phyloP scores from a whole-genome alignment of 2,888 invertebrate species.

The Plusia festucae region DNA sequence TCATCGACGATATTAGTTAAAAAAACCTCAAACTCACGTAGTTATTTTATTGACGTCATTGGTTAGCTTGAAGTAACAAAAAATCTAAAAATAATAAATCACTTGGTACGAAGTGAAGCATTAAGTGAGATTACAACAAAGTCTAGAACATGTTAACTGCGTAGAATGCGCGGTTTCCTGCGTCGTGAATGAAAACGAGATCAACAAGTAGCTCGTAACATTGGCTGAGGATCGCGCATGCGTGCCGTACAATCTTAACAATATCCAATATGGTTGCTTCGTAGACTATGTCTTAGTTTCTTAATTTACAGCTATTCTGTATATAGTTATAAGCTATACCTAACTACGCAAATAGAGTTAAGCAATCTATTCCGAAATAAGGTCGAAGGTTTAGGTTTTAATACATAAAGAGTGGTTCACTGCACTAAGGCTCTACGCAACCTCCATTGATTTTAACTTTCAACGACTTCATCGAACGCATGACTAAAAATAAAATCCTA shows the following conservation, averaged over 20 bases:
- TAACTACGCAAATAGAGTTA: not conserved
- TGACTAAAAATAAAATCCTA: not conserved
- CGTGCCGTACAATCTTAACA: slow-evolving; percentile 58
- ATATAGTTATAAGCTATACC: too few relatives aligned
- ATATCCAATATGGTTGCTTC: slow-evolving; percentile 75
- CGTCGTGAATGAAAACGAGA: slow-evolving; percentile 83
- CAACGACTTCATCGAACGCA: not conserved
- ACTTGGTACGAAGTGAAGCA: slow-evolving; percentile 3
- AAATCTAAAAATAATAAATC: slow-evolving; percentile 5
- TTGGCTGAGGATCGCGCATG: slow-evolving; percentile 71
- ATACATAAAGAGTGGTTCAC: too few relatives aligned
- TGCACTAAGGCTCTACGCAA: too few relatives aligned
- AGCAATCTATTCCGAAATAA: not conserved
- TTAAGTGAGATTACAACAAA: slow-evolving; percentile 46
- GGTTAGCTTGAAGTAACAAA: too few relatives aligned
- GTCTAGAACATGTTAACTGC: slow-evolving; percentile 65
- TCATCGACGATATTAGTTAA: not conserved
- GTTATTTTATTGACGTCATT: not conserved
- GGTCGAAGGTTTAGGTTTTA: too few relatives aligned
- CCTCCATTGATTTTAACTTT: not conserved
- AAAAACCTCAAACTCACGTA: not conserved
- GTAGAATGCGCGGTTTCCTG: slow-evolving; percentile 79
- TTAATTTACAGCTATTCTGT: slow-evolving; percentile 24
- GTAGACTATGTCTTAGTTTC: slow-evolving; percentile 49
- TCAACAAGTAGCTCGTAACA: slow-evolving; percentile 84